These are phyloP conservation scores for Heliocidaris erythrogramma DNA, from an alignment of 35 echinoderm and acorn worm genomes.

Conservation along the genomic window DNA sequence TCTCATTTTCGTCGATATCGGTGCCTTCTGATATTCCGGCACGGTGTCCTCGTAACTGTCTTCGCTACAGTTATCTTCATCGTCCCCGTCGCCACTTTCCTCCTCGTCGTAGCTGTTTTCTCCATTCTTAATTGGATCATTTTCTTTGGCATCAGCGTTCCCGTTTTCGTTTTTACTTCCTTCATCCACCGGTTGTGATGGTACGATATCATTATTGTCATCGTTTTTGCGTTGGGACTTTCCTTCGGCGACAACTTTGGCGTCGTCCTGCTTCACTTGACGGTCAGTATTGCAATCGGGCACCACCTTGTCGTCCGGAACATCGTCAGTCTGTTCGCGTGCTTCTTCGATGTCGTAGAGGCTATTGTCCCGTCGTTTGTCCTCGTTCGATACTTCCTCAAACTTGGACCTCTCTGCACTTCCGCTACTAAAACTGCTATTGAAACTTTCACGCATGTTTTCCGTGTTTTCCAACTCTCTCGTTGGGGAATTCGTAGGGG, in stretches of 20 bases:
- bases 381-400: conserved; percentile 23
- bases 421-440: conserved; percentile 16
- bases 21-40: conserved; percentile 36
- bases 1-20: conserved; percentile 7
- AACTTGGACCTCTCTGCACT: not conserved
- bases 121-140: not conserved
- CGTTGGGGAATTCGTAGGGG: conserved; percentile 28
- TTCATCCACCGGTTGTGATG: not conserved
- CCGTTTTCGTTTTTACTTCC: not conserved
- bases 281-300: not conserved
- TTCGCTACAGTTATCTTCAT: not conserved
- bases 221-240: not conserved
- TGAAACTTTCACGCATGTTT: conserved; percentile 19
- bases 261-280: not conserved
- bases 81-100: not conserved
- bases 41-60: conserved; percentile 40
- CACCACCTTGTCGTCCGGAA: not conserved
- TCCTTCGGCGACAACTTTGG: not conserved
- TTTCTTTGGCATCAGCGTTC: not conserved
- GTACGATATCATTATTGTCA: not conserved
- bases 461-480: not conserved
- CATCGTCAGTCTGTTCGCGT: conserved; percentile 6
- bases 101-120: not conserved
- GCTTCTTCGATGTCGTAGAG: conserved; percentile 40
- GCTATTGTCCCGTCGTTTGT: not conserved